Evolutionary conservation across 2,113 vertebrate genomes (phyloP).

Genomic region (Macrotis lagotis): DNA sequence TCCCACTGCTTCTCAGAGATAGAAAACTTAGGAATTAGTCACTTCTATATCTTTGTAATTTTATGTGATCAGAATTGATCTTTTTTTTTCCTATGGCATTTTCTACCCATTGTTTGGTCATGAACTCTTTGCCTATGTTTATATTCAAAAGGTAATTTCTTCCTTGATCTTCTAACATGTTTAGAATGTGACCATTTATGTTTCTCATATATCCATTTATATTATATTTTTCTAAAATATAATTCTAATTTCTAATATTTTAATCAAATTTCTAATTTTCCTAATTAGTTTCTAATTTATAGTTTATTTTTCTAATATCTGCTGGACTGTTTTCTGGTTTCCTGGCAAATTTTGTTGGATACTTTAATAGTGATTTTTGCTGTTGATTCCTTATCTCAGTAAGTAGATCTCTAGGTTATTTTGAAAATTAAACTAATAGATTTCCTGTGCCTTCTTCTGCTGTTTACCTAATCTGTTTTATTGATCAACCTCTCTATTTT

Average conservation of each 20-base stretch:
- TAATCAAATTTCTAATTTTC: no score
- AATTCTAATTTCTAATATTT: no score
- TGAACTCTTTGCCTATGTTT: not conserved
- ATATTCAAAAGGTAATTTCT: not conserved
- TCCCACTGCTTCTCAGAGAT: not conserved
- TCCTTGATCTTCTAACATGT: not conserved
- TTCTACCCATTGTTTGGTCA: not conserved
- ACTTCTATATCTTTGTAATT: not conserved
- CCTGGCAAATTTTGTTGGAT: not conserved
- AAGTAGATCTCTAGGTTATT: not conserved
- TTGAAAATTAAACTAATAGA: not conserved
- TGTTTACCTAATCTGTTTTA: not conserved
- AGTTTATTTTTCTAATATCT: not conserved
- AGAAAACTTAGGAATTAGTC: not conserved
- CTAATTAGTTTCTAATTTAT: no score
- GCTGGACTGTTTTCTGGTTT: not conserved
- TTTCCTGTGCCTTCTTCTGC: not conserved
- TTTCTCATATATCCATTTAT: not conserved
- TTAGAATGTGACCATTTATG: not conserved
- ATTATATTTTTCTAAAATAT: no score
- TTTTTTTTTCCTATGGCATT: not conserved
- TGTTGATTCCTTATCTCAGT: not conserved
- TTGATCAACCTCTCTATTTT: no score
- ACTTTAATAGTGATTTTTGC: not conserved
- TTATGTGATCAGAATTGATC: not conserved